Evolutionary conservation across 2,888 invertebrate species (phyloP), one percentile per base, ranked within the genome.

Genomic region (Zygogramma bicolorata): DNA sequence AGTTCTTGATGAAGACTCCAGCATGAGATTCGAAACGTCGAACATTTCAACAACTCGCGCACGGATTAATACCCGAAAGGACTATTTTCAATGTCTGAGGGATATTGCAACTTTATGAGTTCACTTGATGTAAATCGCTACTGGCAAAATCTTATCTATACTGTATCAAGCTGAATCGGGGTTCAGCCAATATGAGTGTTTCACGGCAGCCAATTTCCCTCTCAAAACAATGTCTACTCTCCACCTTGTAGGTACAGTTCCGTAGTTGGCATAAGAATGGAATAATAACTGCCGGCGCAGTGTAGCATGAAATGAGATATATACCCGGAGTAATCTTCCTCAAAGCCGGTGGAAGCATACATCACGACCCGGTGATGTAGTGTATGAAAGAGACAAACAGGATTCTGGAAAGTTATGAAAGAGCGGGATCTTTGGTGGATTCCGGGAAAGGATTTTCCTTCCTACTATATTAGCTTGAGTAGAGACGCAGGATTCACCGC

Each of bases 251-350:
- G 6, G 13, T 25, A 22, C 53, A n/a, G 6, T n/a, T 53, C 25
- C 25, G 53, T 53, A 4, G 27, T 27, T 6, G 1, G 15, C 25
- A 53, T 53, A 59, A 40, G 67, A 40, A 66, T 20, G 59, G 29
- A 20, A 67, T 20, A 67, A 67, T 67, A 59, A 59, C 58, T 31
- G 67, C 58, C 4, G 27, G 59, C 31, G 15, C 31, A 29, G 25
- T 42, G 42, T 42, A 67, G 25, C 67, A 59, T 59, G 67, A 67
- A 67, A 67, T 67, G 67, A 67, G 42, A 59, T 59, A 67, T 67
- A 59, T 58, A 57, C 22, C 25, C 59, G 42, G 58, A 53, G 53
- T 67, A 67, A 59, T 67, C 27, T 38, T 18, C 29, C 29, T 25
- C 31, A 13, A 59, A 67, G 59, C 42, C 59, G 27, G 40, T 58